These are phyloP conservation scores for Gulo gulo DNA, from an alignment of 2,113 vertebrate genomes.

Conservation along the genomic window DNA sequence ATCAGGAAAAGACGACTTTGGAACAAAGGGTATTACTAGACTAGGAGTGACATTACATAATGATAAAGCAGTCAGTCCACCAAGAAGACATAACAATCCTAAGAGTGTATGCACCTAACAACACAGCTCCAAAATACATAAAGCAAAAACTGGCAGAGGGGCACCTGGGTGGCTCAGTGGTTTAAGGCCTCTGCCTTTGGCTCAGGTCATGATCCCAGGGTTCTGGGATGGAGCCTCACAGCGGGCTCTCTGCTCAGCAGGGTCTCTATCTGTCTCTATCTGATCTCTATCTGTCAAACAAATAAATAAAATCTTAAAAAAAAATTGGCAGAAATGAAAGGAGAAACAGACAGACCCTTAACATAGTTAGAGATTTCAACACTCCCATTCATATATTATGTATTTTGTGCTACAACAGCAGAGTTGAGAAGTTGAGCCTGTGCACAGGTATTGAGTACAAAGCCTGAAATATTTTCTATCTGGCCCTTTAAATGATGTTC, in stretches of 20 bases:
- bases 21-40: not conserved
- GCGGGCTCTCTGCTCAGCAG: too few relatives aligned
- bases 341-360: not conserved
- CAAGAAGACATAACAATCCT: not conserved
- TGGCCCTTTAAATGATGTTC: not conserved
- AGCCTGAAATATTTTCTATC: not conserved
- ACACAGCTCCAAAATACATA: not conserved
- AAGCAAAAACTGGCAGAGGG: not conserved
- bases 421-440: not conserved
- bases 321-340: not conserved
- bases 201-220: too few relatives aligned
- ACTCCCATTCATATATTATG: not conserved
- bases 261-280: too few relatives aligned
- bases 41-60: not conserved
- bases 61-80: not conserved
- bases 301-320: too few relatives aligned
- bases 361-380: not conserved
- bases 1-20: not conserved
- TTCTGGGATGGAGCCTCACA: too few relatives aligned
- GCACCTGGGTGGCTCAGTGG: too few relatives aligned
- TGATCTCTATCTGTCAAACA: too few relatives aligned
- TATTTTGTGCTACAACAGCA: not conserved
- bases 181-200: too few relatives aligned
- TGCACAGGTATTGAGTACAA: not conserved
- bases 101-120: not conserved